These are phyloP conservation scores for Bucco capensis DNA, from an alignment of 2,113 vertebrate species.

Conservation along the genomic window DNA sequence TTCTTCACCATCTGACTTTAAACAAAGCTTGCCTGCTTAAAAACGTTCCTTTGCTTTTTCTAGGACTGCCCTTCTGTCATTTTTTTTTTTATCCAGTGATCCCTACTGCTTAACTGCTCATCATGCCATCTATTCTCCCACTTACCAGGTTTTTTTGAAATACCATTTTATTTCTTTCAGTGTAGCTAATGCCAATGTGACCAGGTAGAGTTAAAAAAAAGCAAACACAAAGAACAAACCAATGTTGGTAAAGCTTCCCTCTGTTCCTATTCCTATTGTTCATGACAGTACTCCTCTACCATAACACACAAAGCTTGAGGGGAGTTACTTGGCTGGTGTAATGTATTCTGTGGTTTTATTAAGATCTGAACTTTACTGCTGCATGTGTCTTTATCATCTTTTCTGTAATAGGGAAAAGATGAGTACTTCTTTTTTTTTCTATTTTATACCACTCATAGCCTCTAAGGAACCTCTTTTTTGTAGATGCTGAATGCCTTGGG, in stretches of 20 bases:
- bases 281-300: background rate
- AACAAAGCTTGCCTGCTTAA: background rate
- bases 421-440: background rate
- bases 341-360: background rate
- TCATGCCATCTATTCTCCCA: background rate
- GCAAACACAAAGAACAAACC: too few relatives aligned
- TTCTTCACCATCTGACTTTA: background rate
- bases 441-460: background rate
- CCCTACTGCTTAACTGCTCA: background rate
- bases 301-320: background rate
- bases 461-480: background rate
- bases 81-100: background rate
- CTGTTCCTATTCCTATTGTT: fast-evolving
- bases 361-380: background rate
- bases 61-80: background rate
- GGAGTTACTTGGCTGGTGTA: background rate
- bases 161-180: background rate
- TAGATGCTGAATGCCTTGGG: background rate
- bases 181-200: background rate
- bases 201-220: background rate
- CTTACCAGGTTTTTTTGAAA: background rate
- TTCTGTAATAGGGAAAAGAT: background rate
- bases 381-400: background rate
- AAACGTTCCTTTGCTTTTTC: background rate
- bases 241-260: background rate